phyloP scores from a whole-genome alignment of 2,797 vertebrate species.

The Xenopus petersii region DNA sequence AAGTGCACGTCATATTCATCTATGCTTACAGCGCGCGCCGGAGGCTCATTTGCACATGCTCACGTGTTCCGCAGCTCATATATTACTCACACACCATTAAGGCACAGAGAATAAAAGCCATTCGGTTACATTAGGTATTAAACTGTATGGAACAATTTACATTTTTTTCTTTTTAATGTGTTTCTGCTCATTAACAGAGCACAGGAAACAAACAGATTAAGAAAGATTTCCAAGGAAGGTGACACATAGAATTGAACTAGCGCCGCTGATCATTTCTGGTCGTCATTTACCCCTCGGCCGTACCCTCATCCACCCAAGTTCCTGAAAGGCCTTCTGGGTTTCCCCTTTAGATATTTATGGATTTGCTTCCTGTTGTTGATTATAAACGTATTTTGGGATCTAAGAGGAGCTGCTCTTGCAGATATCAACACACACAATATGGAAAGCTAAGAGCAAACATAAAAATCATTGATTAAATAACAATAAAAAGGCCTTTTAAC shows the following conservation, averaged over 20 bases:
- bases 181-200: too few relatives aligned
- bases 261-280: not conserved
- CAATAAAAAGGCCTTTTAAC: too few relatives aligned
- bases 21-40: not conserved
- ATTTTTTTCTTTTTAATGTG: too few relatives aligned
- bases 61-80: not conserved
- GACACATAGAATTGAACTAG: not conserved
- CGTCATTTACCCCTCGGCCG: not conserved
- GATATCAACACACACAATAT: too few relatives aligned
- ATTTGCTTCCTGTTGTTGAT: too few relatives aligned
- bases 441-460: too few relatives aligned
- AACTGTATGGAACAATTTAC: not conserved
- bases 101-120: not conserved
- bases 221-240: not conserved
- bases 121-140: not conserved
- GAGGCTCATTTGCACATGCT: not conserved
- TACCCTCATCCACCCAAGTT: not conserved
- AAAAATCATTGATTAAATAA: too few relatives aligned
- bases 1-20: not conserved
- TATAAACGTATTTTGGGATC: too few relatives aligned
- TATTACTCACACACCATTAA: not conserved
- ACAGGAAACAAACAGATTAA: not conserved
- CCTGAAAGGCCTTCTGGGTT: constrained; percentile 10
- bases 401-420: too few relatives aligned
- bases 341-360: too few relatives aligned